Conservation (phyloP, 2,797 vertebrate species). For the Cryptoprocta ferox region DNA sequence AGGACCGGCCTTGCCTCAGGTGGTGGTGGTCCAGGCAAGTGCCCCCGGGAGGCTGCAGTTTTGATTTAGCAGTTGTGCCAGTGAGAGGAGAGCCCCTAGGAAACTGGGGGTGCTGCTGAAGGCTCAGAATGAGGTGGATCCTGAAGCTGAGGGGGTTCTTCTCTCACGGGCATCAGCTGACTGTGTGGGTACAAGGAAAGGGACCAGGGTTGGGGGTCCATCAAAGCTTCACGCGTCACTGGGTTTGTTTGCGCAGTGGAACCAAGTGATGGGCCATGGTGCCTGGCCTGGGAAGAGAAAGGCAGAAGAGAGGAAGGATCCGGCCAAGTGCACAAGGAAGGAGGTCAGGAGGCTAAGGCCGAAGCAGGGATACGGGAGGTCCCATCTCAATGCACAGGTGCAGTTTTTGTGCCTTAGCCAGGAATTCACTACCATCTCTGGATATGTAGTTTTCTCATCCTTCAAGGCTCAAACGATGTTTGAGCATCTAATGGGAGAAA, state of each 20-base stretch:
- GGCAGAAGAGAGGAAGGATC: background rate
- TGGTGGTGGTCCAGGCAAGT: background rate
- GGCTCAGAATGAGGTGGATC: no score
- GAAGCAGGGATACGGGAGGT: fast-evolving
- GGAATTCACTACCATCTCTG: background rate
- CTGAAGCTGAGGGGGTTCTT: background rate
- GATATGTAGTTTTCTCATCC: background rate
- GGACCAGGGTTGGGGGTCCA: background rate
- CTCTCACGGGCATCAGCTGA: background rate
- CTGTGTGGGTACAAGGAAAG: background rate
- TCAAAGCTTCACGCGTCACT: background rate
- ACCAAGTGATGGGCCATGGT: fast-evolving
- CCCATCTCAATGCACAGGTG: fast-evolving
- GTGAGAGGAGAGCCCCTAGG: background rate
- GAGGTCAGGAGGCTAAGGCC: background rate
- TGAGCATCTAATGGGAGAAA: background rate
- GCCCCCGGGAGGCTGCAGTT: background rate
- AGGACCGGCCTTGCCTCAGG: background rate
- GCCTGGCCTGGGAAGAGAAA: background rate
- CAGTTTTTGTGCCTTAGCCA: background rate
- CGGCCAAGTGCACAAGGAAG: background rate
- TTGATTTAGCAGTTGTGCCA: background rate
- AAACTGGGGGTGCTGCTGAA: background rate
- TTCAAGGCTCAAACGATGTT: background rate
- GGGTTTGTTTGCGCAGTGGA: no score